Evolutionary conservation across 2,888 invertebrate genomes (phyloP), one percentile per base, ranked within the genome.

Genomic region (Volucella zonaria): DNA sequence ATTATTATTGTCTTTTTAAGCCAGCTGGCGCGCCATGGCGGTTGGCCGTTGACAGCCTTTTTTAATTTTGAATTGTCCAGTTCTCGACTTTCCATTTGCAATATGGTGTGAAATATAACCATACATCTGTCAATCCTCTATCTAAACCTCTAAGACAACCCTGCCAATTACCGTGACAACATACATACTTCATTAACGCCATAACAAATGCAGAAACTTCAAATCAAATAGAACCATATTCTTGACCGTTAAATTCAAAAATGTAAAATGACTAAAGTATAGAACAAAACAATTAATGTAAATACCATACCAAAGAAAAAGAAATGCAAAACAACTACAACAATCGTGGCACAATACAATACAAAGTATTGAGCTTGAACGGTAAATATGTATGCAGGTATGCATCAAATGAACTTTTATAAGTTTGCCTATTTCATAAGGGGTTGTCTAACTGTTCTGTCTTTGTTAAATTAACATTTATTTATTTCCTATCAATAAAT

Each of bases 401-500:
- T 75, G 56, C 45, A 75, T 31, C 2, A 58, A 51, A 67, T 56
- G 40, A 80, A 75, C 75, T 62, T 52, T 68, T 58, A n/a, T 12
- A 12, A 31, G 42, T 52, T 68, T 76, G 45, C 45, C 76, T 66
- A 76, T 71, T 76, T 49, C 54, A 40, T 64, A 40, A 52, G 51
- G 6, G 31, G 31, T 23, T 66, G 75, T 49, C 54, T 64, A 81
- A 54, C 49, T 23, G 31, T 67, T 62, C 14, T 80, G 2, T 47
- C 45, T 64, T 31, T 38, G 23, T 75, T 62, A 74, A 77, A 82
- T 76, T 49, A 86, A 87, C 73, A 79, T 82, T 75, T 61, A 51
- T 79, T 64, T 76, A 71, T 71, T 18, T 75, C 67, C 73, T 81
- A 66, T 77, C 15, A 76, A 71, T 76, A 75, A 56, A 80, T 76